Evolutionary conservation across 2,113 vertebrate species (phyloP).

Genomic region (Carettochelys insculpta): DNA sequence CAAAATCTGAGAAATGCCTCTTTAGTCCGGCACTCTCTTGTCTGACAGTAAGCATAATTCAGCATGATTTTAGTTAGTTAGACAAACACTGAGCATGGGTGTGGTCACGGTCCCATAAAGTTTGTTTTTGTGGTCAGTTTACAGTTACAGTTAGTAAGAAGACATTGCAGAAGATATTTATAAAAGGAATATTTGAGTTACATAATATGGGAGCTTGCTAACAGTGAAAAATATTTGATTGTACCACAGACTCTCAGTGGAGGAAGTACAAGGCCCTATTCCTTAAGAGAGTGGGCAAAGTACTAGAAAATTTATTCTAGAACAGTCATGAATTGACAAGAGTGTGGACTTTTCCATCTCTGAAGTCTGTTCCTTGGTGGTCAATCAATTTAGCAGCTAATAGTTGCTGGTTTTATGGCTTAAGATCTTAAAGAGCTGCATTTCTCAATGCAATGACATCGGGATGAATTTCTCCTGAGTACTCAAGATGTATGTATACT

Average conservation of each 20-base stretch:
- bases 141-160: no score
- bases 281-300: neutral
- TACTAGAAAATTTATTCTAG: neutral
- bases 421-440: constrained; percentile 62
- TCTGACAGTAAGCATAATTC: no score
- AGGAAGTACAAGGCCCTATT: neutral
- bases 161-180: neutral
- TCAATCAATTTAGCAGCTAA: constrained; percentile 64
- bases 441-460: constrained; percentile 59
- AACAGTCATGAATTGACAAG: constrained; percentile 11
- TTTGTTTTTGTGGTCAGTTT: no score
- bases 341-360: constrained; percentile 41
- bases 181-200: neutral
- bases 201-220: neutral
- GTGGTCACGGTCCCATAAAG: no score
- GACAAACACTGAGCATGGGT: no score
- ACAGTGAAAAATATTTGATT: neutral
- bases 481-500: constrained; percentile 25
- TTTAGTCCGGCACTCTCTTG: no score
- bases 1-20: neutral
- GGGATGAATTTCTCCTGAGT: constrained; percentile 35
- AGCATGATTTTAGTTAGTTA: no score
- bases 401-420: constrained; percentile 59
- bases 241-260: neutral
- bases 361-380: neutral